Percentiles rank a stretch among this genome's conserved stretches.
Conservation (phyloP, 2,113 vertebrate genomes). For the Crypturellus undulatus region DNA sequence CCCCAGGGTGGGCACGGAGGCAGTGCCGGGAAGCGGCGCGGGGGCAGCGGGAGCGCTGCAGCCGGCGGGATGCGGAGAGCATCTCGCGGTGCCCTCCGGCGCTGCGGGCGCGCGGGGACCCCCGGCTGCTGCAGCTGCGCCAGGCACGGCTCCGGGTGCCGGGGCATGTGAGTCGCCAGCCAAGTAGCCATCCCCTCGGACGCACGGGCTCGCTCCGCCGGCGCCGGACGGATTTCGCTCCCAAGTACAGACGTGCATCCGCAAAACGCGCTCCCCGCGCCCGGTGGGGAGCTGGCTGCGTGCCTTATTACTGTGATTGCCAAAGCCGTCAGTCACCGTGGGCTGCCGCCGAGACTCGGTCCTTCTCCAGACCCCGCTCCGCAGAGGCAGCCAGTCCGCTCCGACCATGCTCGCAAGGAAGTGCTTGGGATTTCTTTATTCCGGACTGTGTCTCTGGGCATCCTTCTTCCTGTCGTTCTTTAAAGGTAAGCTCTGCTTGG, state of each 20-base stretch:
- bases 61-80: neutral
- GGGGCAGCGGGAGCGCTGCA: neutral
- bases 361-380: neutral
- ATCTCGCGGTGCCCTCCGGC: neutral
- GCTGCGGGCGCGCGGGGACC: rapidly evolving
- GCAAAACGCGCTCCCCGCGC: neutral
- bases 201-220: neutral
- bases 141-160: neutral
- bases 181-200: neutral
- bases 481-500: conserved; percentile 34
- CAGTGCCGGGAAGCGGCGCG: neutral
- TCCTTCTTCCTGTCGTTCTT: conserved; percentile 43
- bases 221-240: neutral
- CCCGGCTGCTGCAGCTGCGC: neutral
- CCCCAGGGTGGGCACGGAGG: rapidly evolving
- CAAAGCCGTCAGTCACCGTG: conserved; percentile 23
- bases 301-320: conserved; percentile 40
- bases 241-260: neutral
- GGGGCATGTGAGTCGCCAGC: neutral
- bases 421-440: conserved; percentile 32
- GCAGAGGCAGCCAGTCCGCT: neutral
- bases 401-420: conserved; percentile 38
- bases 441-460: conserved; percentile 43
- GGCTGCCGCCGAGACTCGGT: neutral
- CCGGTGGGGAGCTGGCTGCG: conserved; percentile 21